These are phyloP conservation scores for Brachionus koreanus DNA, from an alignment of 1,140 invertebrate species.

Conservation along the genomic window DNA sequence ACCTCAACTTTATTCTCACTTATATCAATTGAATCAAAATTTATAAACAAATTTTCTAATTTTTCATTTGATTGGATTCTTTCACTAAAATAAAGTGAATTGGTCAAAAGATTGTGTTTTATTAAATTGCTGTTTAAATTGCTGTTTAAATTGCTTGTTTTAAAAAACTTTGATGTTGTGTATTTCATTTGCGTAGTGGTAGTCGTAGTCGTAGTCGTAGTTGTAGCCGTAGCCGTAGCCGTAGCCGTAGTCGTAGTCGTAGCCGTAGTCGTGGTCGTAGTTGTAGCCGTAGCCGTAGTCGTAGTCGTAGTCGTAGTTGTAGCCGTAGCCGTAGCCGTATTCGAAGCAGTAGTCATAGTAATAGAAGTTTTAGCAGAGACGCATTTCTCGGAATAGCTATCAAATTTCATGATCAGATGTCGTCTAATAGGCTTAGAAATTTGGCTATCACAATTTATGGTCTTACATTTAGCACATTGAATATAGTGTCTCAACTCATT, in stretches of 20 bases:
- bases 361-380: neutral
- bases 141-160: neutral
- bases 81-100: neutral
- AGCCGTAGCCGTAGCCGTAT: neutral
- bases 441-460: neutral
- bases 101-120: neutral
- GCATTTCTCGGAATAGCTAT: neutral
- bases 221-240: neutral
- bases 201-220: neutral
- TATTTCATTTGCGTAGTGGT: neutral
- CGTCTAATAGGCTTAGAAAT: neutral
- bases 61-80: neutral
- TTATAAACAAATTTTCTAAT: slow-evolving; percentile 13
- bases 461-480: slow-evolving; percentile 38
- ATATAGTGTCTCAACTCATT: slow-evolving; percentile 41
- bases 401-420: neutral
- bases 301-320: neutral
- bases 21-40: slow-evolving; percentile 21
- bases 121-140: neutral
- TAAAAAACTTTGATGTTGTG: neutral
- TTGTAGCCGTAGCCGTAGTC: neutral
- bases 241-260: neutral
- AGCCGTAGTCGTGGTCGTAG: neutral
- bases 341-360: neutral
- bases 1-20: slow-evolving; percentile 7